Conservation (phyloP, 2,888 invertebrate species). For the Trichacis sp. region DNA sequence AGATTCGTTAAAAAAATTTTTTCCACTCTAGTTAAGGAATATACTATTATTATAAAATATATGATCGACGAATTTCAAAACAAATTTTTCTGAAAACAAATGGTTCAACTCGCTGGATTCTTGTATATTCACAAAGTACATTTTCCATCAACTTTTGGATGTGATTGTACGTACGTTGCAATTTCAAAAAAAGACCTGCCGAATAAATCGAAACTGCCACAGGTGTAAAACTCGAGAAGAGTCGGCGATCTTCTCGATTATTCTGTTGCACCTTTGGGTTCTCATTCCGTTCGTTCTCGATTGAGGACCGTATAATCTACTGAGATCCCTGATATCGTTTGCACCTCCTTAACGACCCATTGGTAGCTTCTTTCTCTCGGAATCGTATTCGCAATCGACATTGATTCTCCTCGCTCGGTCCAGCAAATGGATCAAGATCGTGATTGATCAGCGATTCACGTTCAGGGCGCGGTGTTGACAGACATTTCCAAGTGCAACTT, state of each 20-base stretch:
- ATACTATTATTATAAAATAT: too few species aligned
- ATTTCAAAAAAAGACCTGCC: neutral
- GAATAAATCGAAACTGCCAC: slow-evolving; percentile 17
- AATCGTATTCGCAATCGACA: slow-evolving; percentile 7
- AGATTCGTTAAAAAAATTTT: too few species aligned
- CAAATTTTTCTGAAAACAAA: too few species aligned
- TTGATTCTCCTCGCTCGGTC: slow-evolving; percentile 33
- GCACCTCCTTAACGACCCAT: slow-evolving; percentile 22
- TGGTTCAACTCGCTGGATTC: too few species aligned
- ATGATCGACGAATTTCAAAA: too few species aligned
- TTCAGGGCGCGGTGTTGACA: neutral
- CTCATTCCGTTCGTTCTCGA: slow-evolving; percentile 16
- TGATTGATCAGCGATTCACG: slow-evolving; percentile 1
- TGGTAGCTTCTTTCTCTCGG: neutral
- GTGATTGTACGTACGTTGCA: too few species aligned
- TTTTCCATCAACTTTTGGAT: too few species aligned
- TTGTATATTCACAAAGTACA: too few species aligned
- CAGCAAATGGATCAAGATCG: slow-evolving; percentile 25
- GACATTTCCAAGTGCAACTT: slow-evolving; percentile 5
- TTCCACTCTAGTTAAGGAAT: too few species aligned
- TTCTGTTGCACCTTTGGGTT: slow-evolving; percentile 14
- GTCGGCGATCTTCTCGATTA: slow-evolving; percentile 25
- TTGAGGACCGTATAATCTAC: slow-evolving; percentile 23
- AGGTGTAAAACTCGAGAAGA: slow-evolving; percentile 23
- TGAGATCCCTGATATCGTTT: slow-evolving; percentile 25